A percentile compares a stretch with the other conserved stretches of the same genome.
These are phyloP conservation scores for Leptatherina wallacei DNA, from an alignment of 2,797 vertebrate species.

Conservation along the genomic window DNA sequence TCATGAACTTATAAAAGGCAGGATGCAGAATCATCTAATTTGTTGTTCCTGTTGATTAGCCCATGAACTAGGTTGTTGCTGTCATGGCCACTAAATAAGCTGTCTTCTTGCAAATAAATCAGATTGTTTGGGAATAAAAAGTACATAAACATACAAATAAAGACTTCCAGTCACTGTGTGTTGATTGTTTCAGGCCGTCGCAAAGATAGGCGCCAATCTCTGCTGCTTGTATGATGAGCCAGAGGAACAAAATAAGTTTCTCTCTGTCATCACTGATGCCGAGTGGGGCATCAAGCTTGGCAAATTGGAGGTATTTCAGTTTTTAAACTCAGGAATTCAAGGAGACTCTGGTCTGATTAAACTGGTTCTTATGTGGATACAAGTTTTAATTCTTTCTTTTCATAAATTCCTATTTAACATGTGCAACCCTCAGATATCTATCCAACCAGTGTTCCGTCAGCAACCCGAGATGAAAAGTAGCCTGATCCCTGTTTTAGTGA, in stretches of 20 bases:
- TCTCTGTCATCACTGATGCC: constrained; percentile 88
- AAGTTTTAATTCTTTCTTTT: background rate
- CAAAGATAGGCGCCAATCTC: constrained; percentile 88
- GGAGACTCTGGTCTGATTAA: background rate
- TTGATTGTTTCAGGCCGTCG: constrained; percentile 84
- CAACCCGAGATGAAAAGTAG: constrained; percentile 87
- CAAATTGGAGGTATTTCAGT: constrained; percentile 84
- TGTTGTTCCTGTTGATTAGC: background rate
- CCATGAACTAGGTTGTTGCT: background rate
- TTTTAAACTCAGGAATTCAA: background rate
- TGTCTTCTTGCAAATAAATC: background rate
- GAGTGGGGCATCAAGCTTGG: constrained; percentile 92
- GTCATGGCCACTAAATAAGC: background rate
- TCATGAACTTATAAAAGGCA: background rate
- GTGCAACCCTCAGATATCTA: constrained; percentile 87
- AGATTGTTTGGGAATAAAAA: background rate
- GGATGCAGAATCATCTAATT: background rate
- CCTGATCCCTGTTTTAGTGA: constrained; percentile 88
- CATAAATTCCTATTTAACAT: background rate
- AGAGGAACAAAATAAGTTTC: constrained; percentile 86
- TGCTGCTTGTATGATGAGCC: constrained; percentile 82
- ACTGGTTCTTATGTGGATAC: background rate
- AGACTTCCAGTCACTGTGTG: background rate
- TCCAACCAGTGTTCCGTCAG: constrained; percentile 92
- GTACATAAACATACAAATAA: rapidly evolving